Evolutionary conservation across 1,140 invertebrate species (phyloP).

Genomic region (Anagrus nilaparvatae): DNA sequence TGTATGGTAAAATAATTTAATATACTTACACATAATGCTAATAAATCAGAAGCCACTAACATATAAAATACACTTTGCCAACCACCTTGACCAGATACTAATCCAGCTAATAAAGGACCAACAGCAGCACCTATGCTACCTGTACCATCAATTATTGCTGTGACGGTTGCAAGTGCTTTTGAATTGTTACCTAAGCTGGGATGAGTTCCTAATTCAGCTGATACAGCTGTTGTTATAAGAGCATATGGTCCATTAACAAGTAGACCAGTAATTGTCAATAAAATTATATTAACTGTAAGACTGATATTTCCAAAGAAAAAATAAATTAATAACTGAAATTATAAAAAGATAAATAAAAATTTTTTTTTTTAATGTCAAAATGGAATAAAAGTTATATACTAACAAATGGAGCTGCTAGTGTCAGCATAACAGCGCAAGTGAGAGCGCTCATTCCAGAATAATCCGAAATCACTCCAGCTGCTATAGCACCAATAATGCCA

Average conservation of each 20-base stretch:
- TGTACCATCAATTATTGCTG: conserved; percentile 94
- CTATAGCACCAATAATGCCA: conserved; percentile 78
- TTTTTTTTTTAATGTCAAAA: conserved; percentile 6
- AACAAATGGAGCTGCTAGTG: conserved; percentile 73
- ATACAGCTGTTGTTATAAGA: conserved; percentile 91
- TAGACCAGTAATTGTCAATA: conserved; percentile 69
- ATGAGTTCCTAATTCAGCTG: conserved; percentile 87
- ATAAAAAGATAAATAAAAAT: conserved; percentile 9
- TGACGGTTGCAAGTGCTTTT: conserved; percentile 88
- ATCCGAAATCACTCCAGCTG: conserved; percentile 80
- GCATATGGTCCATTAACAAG: conserved; percentile 94
- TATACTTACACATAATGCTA: conserved; percentile 59
- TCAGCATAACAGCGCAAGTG: conserved; percentile 75
- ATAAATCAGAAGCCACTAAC: conserved; percentile 73
- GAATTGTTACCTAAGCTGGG: conserved; percentile 71
- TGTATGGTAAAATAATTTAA: conserved; percentile 8
- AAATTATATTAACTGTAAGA: conserved; percentile 50
- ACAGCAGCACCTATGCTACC: conserved; percentile 87
- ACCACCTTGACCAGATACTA: conserved; percentile 54
- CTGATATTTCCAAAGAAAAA: conserved; percentile 56
- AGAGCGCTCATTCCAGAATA: conserved; percentile 70
- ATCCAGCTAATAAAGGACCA: conserved; percentile 81
- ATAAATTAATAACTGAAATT: conserved; percentile 66
- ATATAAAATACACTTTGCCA: conserved; percentile 90
- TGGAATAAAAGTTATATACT: conserved; percentile 20